Conservation (phyloP, 2,797 vertebrate genomes). For the Cottoperca gobio region DNA sequence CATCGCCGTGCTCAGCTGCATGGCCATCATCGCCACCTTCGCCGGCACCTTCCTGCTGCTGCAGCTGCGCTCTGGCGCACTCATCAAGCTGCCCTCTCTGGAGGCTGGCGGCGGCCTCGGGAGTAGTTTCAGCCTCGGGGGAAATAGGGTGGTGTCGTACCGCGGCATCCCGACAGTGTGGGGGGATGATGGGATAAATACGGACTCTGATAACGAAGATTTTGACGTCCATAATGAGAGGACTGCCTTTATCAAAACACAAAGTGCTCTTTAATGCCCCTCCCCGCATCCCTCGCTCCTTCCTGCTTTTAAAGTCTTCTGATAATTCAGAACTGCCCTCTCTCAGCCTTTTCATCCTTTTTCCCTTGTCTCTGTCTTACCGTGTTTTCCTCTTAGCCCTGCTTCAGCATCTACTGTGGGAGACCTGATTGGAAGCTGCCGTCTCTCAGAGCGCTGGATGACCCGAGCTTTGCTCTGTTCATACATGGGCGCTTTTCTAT, state of each 20-base stretch:
- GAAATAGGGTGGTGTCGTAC: conserved; percentile 90
- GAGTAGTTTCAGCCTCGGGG: conserved; percentile 72
- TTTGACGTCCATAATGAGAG: conserved; percentile 92
- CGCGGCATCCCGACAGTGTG: conserved; percentile 94
- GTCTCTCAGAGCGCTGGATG: conserved; percentile 56
- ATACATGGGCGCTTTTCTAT: conserved; percentile 75
- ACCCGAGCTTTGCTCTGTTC: conserved; percentile 64
- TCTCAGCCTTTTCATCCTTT: conserved; percentile 43
- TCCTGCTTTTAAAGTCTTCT: conserved; percentile 63
- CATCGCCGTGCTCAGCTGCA: conserved; percentile 92
- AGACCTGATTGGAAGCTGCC: conserved; percentile 61
- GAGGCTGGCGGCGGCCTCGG: conserved; percentile 77
- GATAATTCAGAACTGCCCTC: conserved; percentile 59
- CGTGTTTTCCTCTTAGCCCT: conserved; percentile 51
- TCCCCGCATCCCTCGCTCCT: conserved; percentile 35
- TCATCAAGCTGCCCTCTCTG: conserved; percentile 78
- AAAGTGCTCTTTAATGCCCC: conserved; percentile 96
- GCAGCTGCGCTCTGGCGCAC: conserved; percentile 91
- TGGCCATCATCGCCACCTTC: conserved; percentile 91
- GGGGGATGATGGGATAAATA: conserved; percentile 90
- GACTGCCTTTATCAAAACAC: conserved; percentile 99
- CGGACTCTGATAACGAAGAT: conserved; percentile 93
- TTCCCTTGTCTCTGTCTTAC: conserved; percentile 33
- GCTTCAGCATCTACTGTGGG: conserved; percentile 53
- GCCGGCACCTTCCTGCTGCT: conserved; percentile 91